Base-by-base conservation (phyloP, 2,113 vertebrate species). In the Sialia sialis region DNA sequence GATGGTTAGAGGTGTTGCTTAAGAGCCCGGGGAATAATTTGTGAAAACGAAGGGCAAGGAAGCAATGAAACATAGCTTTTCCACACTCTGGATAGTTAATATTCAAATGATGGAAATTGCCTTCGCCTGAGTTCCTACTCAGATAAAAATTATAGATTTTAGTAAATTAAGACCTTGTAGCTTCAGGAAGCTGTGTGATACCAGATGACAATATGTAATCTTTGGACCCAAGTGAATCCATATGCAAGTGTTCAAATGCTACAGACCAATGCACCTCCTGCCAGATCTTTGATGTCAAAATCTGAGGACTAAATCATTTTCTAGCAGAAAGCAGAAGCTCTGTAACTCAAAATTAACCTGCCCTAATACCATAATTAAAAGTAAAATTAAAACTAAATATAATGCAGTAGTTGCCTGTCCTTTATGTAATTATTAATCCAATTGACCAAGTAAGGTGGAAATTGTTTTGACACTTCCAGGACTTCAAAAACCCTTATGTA, bases 1-100 rank as follows among this genome's bases (percentile, higher is more conserved):
- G 20, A 22, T 0, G 2, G 4, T 6, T 10, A 22, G 17, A 13
- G 3, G 22, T 7, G 3, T 26, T 0, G 0, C 2, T 11, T 39
- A 58, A 66, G 8, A 44, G 52, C 3, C 4, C 6, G 55, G 20
- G 16, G 66, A 77, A 80, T 36, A 48, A 84, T 70, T 59, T 58
- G 32, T 9, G 18, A 75, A 84, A 56, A 0, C 13, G 56, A 52
- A 64, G 12, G 18, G 11, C 17, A 59, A 72, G 29, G 32, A 88
- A 76, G 4, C 12, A 43, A 55, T 32, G 38, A 68, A 74, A 69
- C 3, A 34, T 3, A 32, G 23, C 8, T 76, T 18, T 90, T 88
- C 10, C 22, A 26, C 66, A 19, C 5, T 66, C 41, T 77, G 13
- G 3, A 13, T 62, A 43, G 3, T 60, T 60, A 48, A 60, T 44